These are phyloP conservation scores for Bufo gargarizans DNA, from an alignment of 2,113 vertebrate genomes.

Conservation along the genomic window DNA sequence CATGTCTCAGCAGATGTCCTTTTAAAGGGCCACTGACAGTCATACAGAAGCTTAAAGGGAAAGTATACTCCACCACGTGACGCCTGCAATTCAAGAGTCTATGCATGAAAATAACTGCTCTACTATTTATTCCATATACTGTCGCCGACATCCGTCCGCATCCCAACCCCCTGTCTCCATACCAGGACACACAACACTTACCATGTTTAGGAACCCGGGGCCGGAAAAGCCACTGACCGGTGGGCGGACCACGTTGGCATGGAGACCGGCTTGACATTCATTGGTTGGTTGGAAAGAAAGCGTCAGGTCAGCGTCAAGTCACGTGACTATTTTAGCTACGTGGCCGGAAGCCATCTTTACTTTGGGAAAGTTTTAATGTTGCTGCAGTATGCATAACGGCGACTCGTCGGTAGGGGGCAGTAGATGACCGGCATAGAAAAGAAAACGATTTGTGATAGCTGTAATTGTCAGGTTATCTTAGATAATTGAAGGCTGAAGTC, in stretches of 20 bases:
- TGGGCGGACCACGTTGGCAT: conserved; percentile 45
- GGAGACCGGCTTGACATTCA: neutral
- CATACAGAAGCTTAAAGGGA: too few species aligned
- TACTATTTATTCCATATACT: neutral
- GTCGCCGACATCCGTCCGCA: neutral
- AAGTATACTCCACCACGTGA: too few species aligned
- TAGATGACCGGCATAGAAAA: neutral
- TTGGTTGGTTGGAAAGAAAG: neutral
- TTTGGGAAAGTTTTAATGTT: neutral
- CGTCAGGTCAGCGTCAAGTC: neutral
- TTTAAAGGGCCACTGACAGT: too few species aligned
- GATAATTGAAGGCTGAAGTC: too few species aligned
- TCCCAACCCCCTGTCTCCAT: neutral
- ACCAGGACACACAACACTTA: conserved; percentile 5
- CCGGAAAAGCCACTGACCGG: conserved; percentile 19
- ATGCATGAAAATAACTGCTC: too few species aligned
- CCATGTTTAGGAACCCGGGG: conserved; percentile 21
- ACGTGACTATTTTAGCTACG: neutral
- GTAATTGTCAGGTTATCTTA: too few species aligned
- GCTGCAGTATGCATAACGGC: neutral
- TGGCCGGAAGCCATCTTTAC: conserved; percentile 32
- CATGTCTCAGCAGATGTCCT: too few species aligned
- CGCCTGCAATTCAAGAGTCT: too few species aligned
- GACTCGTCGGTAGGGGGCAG: neutral
- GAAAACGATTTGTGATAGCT: neutral